Evolutionary conservation across 2,113 vertebrate genomes (phyloP), one percentile per base, ranked within the genome.

Genomic region (Dipodomys ordii): DNA sequence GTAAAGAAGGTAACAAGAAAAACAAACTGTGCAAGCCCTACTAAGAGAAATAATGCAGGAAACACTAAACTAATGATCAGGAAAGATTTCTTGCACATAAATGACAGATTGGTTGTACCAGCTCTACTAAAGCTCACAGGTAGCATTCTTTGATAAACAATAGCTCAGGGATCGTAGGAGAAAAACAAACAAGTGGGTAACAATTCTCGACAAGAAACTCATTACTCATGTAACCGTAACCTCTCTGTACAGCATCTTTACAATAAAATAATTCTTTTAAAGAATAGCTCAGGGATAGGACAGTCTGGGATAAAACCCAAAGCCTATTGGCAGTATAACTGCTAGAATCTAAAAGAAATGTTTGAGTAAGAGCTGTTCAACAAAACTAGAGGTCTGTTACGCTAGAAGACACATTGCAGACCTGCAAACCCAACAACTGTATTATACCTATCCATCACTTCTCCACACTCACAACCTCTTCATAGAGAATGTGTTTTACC

Each of bases 31-130:
- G 10, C 15, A 91, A 60, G 68, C 30, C 35, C 82, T 16, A 78
- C n/a, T 76, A 68, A 78, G 16, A 12, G 57, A 89, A 90, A 72
- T 22, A 89, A 90, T 39, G 28, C 20, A 82, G 67, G 23, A 95
- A 94, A 88, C 78, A 23, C 22, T 65, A 88, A 20, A 67, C 57
- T 32, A 87, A 28, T 57, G 13, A 64, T 22, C 13, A 81, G 20
- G 6, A 44, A 72, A 86, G 72, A 13, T 86, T 71, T 91, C 76
- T 72, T 88, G 18, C 16, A 91, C 23, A 83, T 83, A 82, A 46
- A 80, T 72, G 83, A 83, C 2, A 69, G 86, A 15, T 8, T 88
- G 73, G 27, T 12, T 92, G 53, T 7, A 90, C 73, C 18, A 88
- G 79, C 25, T 92, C 78, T 93, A 25, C 76, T 74, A 78, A 62